Evolutionary conservation across 2,888 invertebrate species (phyloP).

Genomic region (Zelleria hepariella): DNA sequence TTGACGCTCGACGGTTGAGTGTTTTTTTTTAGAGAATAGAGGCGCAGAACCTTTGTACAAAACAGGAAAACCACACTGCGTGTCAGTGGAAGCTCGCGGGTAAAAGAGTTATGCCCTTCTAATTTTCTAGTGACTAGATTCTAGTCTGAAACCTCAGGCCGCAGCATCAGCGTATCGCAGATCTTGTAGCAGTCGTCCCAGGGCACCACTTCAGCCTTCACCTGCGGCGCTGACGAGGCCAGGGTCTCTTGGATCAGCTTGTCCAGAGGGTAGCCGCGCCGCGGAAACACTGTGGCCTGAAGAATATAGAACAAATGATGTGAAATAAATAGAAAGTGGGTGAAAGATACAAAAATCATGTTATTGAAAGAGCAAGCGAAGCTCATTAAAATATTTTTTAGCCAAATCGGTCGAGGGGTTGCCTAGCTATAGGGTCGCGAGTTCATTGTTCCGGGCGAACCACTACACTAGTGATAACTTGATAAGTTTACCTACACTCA

Average conservation of each 20-base stretch:
- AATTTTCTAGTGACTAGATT: too few species aligned
- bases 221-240: conserved; percentile 27
- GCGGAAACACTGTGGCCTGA: conserved; percentile 53
- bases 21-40: too few species aligned
- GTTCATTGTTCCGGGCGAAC: neutral
- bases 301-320: conserved; percentile 8
- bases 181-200: conserved; percentile 47
- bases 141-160: neutral
- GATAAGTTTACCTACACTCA: too few species aligned
- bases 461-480: neutral
- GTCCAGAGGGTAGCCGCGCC: conserved; percentile 47
- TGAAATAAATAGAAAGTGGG: neutral
- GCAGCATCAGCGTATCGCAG: conserved; percentile 39
- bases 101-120: too few species aligned
- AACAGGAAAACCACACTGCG: too few species aligned
- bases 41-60: too few species aligned
- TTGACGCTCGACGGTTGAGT: too few species aligned
- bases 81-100: too few species aligned
- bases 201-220: conserved; percentile 44
- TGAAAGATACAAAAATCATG: neutral
- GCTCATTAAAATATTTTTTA: neutral
- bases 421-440: neutral
- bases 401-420: neutral
- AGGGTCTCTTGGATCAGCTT: conserved; percentile 42
- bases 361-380: neutral